phyloP scores from a whole-genome alignment of 2,888 invertebrate species.

The Rhyacophila evoluta region DNA sequence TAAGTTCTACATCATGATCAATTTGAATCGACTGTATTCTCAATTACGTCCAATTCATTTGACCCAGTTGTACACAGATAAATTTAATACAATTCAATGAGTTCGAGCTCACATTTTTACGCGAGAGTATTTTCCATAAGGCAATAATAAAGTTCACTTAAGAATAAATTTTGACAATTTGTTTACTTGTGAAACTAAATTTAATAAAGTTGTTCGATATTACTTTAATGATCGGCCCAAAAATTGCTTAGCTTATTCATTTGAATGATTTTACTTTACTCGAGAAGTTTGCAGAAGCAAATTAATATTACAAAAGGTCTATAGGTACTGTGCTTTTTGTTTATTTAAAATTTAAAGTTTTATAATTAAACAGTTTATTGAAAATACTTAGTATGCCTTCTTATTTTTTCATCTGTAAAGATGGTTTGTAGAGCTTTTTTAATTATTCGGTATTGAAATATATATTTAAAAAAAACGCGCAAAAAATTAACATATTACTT shows the following conservation, averaged over 20 bases:
- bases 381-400: too few species aligned
- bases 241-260: conserved; percentile 1
- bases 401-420: too few species aligned
- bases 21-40: not conserved
- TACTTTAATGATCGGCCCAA: not conserved
- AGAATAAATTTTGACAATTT: conserved; percentile 9
- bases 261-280: not conserved
- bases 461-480: too few species aligned
- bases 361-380: too few species aligned
- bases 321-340: too few species aligned
- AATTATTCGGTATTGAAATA: too few species aligned
- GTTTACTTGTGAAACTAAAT: conserved; percentile 4
- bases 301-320: not conserved
- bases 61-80: conserved; percentile 16
- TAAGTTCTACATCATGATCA: not conserved
- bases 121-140: not conserved
- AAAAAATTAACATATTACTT: too few species aligned
- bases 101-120: not conserved
- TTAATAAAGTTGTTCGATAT: not conserved
- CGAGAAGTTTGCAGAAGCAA: not conserved
- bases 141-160: not conserved
- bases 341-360: too few species aligned
- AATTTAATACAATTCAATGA: conserved; percentile 2
- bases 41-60: not conserved
- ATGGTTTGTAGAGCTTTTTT: too few species aligned